A percentile compares a stretch with the other conserved stretches of the same genome.
Conservation (phyloP, 2,888 invertebrate species). For the Diarsia mendica region DNA sequence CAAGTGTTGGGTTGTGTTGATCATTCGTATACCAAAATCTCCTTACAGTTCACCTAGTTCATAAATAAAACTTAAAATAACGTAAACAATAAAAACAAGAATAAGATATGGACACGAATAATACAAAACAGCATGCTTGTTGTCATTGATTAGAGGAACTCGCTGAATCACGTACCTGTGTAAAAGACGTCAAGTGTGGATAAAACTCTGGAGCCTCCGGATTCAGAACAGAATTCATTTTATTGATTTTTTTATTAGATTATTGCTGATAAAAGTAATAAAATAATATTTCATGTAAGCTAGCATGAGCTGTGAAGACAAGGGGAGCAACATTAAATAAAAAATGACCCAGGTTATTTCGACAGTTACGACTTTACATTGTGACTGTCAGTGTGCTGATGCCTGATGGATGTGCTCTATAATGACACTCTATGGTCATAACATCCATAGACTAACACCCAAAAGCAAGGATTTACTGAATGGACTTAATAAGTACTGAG, state of each 20-base stretch:
- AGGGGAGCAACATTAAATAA: conserved; percentile 58
- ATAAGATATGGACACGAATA: conserved; percentile 14
- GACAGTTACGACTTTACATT: conserved; percentile 51
- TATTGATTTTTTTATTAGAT: conserved; percentile 61
- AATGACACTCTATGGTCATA: conserved; percentile 3
- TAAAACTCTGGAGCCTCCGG: conserved; percentile 86
- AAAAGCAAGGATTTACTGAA: background rate
- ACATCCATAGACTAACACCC: background rate
- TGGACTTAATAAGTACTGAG: background rate
- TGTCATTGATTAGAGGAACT: conserved; percentile 67
- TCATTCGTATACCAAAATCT: background rate
- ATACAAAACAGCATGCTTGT: conserved; percentile 76
- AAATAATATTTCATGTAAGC: conserved; percentile 61
- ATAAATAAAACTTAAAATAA: background rate
- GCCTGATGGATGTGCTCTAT: no score
- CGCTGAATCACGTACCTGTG: conserved; percentile 78
- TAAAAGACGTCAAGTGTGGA: conserved; percentile 77
- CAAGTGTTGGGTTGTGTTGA: conserved; percentile 11
- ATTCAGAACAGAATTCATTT: conserved; percentile 83
- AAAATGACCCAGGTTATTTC: conserved; percentile 53
- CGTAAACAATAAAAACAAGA: conserved; percentile 36
- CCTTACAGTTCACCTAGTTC: background rate
- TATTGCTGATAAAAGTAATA: conserved; percentile 61
- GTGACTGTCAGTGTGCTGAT: conserved; percentile 28
- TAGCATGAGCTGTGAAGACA: conserved; percentile 67